Base-by-base conservation (phyloP, 2,113 vertebrate genomes). In the Condylura cristata region DNA sequence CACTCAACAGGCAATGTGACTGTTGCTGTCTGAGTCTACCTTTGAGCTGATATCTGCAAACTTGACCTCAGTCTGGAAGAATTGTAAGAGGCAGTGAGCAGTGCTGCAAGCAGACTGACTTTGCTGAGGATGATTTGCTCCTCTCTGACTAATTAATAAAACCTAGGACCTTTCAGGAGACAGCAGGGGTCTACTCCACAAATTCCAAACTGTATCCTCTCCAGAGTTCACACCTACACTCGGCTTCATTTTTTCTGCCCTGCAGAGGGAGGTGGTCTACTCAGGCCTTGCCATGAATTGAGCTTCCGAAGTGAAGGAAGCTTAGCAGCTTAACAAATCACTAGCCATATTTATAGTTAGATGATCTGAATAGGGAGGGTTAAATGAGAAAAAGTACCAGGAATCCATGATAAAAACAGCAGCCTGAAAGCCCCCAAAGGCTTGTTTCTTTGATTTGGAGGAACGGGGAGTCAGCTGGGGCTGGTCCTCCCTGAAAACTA, bases 241-340 rank as follows among this genome's bases (percentile, higher is more conserved):
- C 0, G 1, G 32, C 34, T 79, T 48, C 26, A 18, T 8, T 81
- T 81, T 79, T 30, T 65, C 30, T 61, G 51, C 28, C 89, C 53
- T 46, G 2, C 8, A 37, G 70, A 76, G 41, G 61, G 88, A 86
- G 22, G 34, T 1, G 0, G 26, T 76, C 18, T 90, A 22, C 51
- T 72, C 63, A 74, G 60, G 20, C 32, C 32, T 44, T 71, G 34
- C 39, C 39, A 90, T 78, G 37, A 74, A 26, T 48, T 56, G 32
- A 39, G 44, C 56, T 58, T 58, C 20, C 89, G 18, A 37, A 93
- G 46, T 18, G 28, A 86, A 92, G 89, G 66, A 68, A 56, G 32
- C 6, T 94, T 28, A 90, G 78, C 63, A 65, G 65, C 46, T 93
- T 86, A 75, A 94, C 75, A 94, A 76, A 81, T 76, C 39, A 75